phyloP scores from a whole-genome alignment of 2,888 invertebrate species.

The Fragum sueziense region DNA sequence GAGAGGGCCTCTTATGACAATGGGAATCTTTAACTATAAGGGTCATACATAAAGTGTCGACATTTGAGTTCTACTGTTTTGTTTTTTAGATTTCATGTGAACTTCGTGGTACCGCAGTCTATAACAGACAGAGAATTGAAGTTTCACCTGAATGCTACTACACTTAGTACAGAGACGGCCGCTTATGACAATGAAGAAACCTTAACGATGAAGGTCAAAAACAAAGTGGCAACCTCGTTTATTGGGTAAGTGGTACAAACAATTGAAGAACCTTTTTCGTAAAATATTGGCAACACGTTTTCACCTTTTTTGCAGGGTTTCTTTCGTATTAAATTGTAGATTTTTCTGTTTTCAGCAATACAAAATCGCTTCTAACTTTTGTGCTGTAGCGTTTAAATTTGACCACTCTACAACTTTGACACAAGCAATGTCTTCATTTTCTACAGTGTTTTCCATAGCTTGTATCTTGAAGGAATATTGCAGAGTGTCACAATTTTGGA shows the following conservation, averaged over 20 bases:
- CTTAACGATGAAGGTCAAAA: conserved; percentile 57
- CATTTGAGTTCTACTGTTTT: neutral
- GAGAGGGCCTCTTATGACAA: conserved; percentile 54
- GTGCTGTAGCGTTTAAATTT: no score
- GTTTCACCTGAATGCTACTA: conserved; percentile 60
- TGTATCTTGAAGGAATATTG: no score
- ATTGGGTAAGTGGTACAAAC: conserved; percentile 67
- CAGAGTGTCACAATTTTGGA: no score
- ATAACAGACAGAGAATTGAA: conserved; percentile 45
- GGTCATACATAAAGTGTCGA: conserved; percentile 62
- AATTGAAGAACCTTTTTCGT: no score
- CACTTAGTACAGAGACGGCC: conserved; percentile 57
- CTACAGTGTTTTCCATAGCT: no score
- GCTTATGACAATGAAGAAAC: conserved; percentile 51
- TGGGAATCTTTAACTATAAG: conserved; percentile 45
- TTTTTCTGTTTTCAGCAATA: no score
- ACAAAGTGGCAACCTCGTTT: conserved; percentile 58
- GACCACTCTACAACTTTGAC: no score
- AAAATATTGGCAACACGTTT: no score
- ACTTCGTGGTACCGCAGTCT: conserved; percentile 50
- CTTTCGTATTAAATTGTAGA: no score
- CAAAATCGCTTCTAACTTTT: no score
- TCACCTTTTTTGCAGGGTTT: no score
- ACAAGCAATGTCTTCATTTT: no score
- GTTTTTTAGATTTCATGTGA: conserved; percentile 47